These are phyloP conservation scores for Olivierus martensii DNA, from an alignment of 1,140 invertebrate species.

Conservation along the genomic window DNA sequence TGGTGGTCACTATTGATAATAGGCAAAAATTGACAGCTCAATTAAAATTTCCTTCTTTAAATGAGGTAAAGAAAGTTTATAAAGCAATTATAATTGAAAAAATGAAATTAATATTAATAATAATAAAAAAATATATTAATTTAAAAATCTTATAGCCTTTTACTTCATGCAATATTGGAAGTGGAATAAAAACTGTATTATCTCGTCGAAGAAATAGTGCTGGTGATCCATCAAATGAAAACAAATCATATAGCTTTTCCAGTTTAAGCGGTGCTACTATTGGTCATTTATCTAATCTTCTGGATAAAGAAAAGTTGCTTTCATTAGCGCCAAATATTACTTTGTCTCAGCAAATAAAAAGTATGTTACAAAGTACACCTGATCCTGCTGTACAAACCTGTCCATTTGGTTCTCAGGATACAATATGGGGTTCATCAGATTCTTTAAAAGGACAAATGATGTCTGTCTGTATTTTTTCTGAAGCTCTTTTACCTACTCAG, in stretches of 20 bases:
- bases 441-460: conserved; percentile 39
- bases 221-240: not conserved
- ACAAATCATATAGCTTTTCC: not conserved
- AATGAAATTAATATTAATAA: no score
- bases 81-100: not conserved
- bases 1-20: conserved; percentile 46
- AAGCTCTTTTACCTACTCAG: conserved; percentile 29
- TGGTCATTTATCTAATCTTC: conserved; percentile 6
- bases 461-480: conserved; percentile 37
- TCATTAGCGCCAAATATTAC: conserved; percentile 16
- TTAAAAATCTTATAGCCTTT: conserved; percentile 31
- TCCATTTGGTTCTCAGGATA: conserved; percentile 38
- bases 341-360: not conserved
- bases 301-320: conserved; percentile 7
- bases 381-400: conserved; percentile 39
- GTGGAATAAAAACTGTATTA: conserved; percentile 9
- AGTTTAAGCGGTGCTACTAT: conserved; percentile 1
- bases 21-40: conserved; percentile 37
- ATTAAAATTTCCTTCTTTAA: conserved; percentile 42
- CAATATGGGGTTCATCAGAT: conserved; percentile 34
- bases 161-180: conserved; percentile 36
- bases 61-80: conserved; percentile 34
- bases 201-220: not conserved
- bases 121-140: not conserved
- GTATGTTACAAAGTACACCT: conserved; percentile 14